Base-by-base conservation (phyloP, 2,113 vertebrate species). In the Rallus limicola region DNA sequence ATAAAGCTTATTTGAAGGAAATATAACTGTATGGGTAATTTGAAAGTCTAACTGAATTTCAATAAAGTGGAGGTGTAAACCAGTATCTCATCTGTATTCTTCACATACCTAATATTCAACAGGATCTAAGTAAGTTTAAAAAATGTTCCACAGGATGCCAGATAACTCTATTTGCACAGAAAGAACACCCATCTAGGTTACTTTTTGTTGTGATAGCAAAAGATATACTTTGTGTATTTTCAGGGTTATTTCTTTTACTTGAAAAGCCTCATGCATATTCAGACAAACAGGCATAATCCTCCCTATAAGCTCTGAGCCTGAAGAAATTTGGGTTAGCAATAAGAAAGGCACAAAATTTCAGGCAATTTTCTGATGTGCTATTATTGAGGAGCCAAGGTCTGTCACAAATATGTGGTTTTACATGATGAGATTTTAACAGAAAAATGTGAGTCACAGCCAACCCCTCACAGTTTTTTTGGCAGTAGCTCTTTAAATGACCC, bases 371-470 rank as follows among this genome's bases (percentile, higher is more conserved):
- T 71, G 69, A 90, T 69, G 20, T 79, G 29, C 64, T 93, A 5
- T 78, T 94, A 86, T 80, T 75, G 82, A 86, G 29, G 23, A 92
- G 52, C 64, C 90, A 90, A 85, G 42, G 56, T 90, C 80, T 93
- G 21, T 86, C 76, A 95, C 48, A 90, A 90, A 86, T 53, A 42
- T 69, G 44, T 84, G n/a, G 3, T 52, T 82, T 95, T 89, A 86
- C 56, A 13, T 92, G 36, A 62, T 50, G 65, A 88, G 72, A 79
- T 92, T 88, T 93, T 82, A 90, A 88, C 28, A 94, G 83, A 81
- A 96, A 93, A 94, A 86, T 86, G 18, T 70, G 72, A 93, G 44
- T 92, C 83, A 79, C 65, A 93, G 86, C 56, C 88, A 94, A 93
- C 44, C 48, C 90, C 80, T 88, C 50, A 50, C 69, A 46, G 33